Evolutionary conservation across 2,113 vertebrate species (phyloP).

Genomic region (Hippopotamus amphibius): DNA sequence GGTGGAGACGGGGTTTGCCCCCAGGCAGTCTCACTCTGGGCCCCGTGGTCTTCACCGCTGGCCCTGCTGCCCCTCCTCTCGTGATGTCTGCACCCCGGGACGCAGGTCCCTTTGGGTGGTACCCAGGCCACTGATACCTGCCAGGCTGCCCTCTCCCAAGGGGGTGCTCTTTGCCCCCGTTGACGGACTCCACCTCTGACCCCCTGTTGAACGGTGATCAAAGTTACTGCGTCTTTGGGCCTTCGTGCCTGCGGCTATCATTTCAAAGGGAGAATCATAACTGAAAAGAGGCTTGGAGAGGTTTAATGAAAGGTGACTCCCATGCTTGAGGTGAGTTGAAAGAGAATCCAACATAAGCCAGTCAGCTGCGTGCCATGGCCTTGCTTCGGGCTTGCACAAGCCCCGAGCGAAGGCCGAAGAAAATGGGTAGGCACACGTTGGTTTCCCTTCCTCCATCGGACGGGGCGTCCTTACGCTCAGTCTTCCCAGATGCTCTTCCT

Average conservation of each 20-base stretch:
- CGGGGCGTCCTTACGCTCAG: neutral
- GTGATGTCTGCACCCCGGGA: neutral
- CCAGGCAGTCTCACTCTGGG: neutral
- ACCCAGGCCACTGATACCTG: neutral
- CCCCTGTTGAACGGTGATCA: neutral
- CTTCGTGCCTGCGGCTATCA: neutral
- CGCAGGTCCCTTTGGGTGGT: neutral
- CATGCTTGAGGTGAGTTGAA: neutral
- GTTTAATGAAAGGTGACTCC: slow-evolving; percentile 1
- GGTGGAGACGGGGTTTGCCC: neutral
- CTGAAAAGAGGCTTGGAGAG: slow-evolving; percentile 24
- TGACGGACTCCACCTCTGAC: neutral
- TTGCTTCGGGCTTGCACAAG: neutral
- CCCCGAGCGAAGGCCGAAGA: neutral
- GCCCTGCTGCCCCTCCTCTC: neutral
- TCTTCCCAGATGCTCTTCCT: neutral
- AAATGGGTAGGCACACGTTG: neutral
- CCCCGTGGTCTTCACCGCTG: neutral
- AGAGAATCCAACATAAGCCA: neutral
- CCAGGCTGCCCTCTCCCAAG: too few relatives aligned
- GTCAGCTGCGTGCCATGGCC: neutral
- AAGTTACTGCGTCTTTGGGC: neutral
- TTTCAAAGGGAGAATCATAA: slow-evolving; percentile 33
- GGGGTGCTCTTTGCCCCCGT: neutral
- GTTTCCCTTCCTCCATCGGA: neutral